Evolutionary conservation across 2,113 vertebrate genomes (phyloP), one percentile per base, ranked within the genome.

Genomic region (Alligator mississippiensis): DNA sequence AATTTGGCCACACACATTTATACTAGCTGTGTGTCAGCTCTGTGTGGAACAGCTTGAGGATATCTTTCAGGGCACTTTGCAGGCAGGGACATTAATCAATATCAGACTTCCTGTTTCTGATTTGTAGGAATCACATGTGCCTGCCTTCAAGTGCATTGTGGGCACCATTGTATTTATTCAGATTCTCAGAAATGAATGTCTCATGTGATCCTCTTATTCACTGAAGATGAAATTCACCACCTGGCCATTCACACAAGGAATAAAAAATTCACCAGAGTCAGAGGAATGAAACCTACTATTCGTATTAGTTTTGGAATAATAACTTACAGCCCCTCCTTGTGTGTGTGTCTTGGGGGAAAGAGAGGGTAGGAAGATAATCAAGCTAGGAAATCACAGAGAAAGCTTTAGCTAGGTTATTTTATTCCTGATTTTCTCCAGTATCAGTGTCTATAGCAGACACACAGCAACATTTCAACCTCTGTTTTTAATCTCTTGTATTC

Each of bases 251-350:
- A 38, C 70, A 47, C 59, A 14, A 77, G 93, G 88, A 90, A 47
- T 11, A 82, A 64, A 90, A 96, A 16, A 34, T 28, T 61, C 89
- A 84, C 17, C 15, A 70, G 77, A 70, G 95, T 93, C 30, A 92
- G 79, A 91, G 80, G 25, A 83, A 57, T 4, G 54, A 83, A 92
- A 24, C 34, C 17, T 38, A 47, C 47, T 22, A 24, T 47, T 74
- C 34, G 24, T 74, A 13, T 3, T 22, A 47, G 11, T 4, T 38
- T 28, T 68, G 66, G n/a, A 68, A 68, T 34, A 70, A 9, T 30
- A 30, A 27, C 16, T 16, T 47, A 70, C 68, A 72, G 38, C 5
- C 19, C 13, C 18, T 8, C 34, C 47, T 47, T 47, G 47, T 68
- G 7, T 11, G 64, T 9, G n/a, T n/a, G 9, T 18, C 24, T 30